Evolutionary conservation across 2,888 invertebrate species (phyloP), one percentile per base, ranked within the genome.

Genomic region (Esperia sulphurella): DNA sequence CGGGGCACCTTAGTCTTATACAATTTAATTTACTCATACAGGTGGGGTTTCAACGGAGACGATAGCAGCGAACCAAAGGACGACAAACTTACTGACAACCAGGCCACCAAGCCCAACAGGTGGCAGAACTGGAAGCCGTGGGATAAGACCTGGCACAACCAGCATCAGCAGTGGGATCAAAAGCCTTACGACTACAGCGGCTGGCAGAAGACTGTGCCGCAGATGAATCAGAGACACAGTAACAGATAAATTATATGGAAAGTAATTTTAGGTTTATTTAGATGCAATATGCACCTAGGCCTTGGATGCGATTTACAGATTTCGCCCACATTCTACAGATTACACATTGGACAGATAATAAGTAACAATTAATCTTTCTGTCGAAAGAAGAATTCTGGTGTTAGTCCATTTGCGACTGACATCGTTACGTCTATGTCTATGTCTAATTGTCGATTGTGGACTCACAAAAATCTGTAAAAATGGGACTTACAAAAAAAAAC

Each of bases 71-170:
- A 68, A 46, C 56, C 63, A 43, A 65, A 63, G 45, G 54, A 57
- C 45, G 55, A 67, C 50, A 71, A 68, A 50, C 47, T 63, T 8
- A 65, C 66, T 40, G 67, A 67, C 38, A 67, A 64, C 48, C 65
- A 68, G 30, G 51, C 65, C 0, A 63, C 71, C 59, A 71, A 70
- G 35, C 60, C 65, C 37, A 50, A 68, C 48, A 55, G 59, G 13
- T 71, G 35, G 30, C 7, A 44, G 35, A 51, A 50, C 8, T 14
- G 35, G 14, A 21, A 46, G 9, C 42, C 12, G 14, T 52, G 74
- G 74, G 70, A 73, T 43, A 64, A 70, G 21, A 53, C 68, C 8
- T 75, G 79, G 81, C 45, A 35, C 65, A 58, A 46, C 54, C 46
- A 41, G 46, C n/a, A 46, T 54, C 46, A 41, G 57, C 31, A 52